Conservation (phyloP, 2,888 invertebrate genomes). For the Coenonympha arcania region DNA sequence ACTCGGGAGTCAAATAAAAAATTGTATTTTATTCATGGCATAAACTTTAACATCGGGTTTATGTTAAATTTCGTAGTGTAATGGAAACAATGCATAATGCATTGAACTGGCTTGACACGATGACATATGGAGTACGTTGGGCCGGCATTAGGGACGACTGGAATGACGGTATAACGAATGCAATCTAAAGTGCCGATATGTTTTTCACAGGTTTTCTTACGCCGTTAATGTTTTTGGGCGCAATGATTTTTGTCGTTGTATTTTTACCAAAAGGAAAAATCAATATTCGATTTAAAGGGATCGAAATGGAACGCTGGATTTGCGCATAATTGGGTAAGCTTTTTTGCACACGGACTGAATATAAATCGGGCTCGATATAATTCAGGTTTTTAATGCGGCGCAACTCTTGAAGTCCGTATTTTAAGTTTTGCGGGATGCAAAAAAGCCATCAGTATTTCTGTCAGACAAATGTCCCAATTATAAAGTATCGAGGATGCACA, state of each 20-base stretch:
- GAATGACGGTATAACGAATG: slow-evolving; percentile 56
- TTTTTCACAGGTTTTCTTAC: slow-evolving; percentile 56
- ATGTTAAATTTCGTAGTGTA: slow-evolving; percentile 72
- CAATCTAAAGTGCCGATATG: slow-evolving; percentile 39
- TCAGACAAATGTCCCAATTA: slow-evolving; percentile 26
- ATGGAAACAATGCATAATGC: slow-evolving; percentile 73
- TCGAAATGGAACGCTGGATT: slow-evolving; percentile 43
- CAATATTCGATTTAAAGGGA: slow-evolving; percentile 59
- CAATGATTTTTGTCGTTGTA: slow-evolving; percentile 51
- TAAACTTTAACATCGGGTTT: slow-evolving; percentile 69
- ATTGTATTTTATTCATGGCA: slow-evolving; percentile 66
- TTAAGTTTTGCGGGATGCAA: slow-evolving; percentile 16
- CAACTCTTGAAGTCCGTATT: slow-evolving; percentile 23
- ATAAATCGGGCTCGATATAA: slow-evolving; percentile 57
- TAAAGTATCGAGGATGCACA: slow-evolving; percentile 9
- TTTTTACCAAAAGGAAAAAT: slow-evolving; percentile 47
- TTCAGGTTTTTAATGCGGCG: slow-evolving; percentile 47
- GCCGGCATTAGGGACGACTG: slow-evolving; percentile 58
- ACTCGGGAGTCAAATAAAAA: slow-evolving; percentile 53
- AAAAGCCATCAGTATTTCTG: slow-evolving; percentile 23
- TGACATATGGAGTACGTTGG: slow-evolving; percentile 66
- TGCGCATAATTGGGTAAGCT: slow-evolving; percentile 66
- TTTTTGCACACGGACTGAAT: slow-evolving; percentile 62
- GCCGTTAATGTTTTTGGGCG: slow-evolving; percentile 45
- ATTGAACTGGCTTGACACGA: slow-evolving; percentile 60